Evolutionary conservation across 2,888 invertebrate species (phyloP).

Genomic region (Trichogramma dendrolimi): DNA sequence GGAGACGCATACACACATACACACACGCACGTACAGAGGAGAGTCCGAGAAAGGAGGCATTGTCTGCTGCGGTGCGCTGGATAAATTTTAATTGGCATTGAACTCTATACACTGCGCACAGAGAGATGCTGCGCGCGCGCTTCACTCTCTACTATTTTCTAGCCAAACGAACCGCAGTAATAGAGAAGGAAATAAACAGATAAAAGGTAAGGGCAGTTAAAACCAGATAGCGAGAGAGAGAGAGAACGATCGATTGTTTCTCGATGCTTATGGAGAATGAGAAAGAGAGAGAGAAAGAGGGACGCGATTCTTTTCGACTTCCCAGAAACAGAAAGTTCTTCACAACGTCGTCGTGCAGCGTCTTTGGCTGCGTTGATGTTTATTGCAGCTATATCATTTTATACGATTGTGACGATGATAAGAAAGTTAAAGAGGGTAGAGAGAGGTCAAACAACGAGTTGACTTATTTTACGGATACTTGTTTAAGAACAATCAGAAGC

Average conservation of each 20-base stretch:
- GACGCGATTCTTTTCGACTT: constrained; percentile 22
- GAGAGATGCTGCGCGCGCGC: constrained; percentile 17
- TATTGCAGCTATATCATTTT: too few relatives aligned
- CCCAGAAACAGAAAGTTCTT: constrained; percentile 19
- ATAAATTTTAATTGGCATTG: constrained; percentile 25
- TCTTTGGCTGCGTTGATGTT: too few relatives aligned
- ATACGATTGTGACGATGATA: too few relatives aligned
- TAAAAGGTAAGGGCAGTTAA: background rate
- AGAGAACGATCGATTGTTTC: constrained; percentile 7
- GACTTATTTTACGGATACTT: too few relatives aligned
- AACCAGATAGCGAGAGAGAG: background rate
- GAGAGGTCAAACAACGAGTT: too few relatives aligned
- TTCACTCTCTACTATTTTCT: constrained; percentile 20
- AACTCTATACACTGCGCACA: constrained; percentile 18
- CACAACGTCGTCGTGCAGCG: too few relatives aligned
- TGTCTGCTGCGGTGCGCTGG: constrained; percentile 8
- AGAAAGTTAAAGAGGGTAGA: too few relatives aligned
- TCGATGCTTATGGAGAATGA: constrained; percentile 7
- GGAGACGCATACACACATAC: constrained; percentile 18
- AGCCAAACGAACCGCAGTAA: background rate
- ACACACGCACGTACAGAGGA: constrained; percentile 10
- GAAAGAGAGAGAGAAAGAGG: constrained; percentile 9
- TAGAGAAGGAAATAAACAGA: constrained; percentile 1
- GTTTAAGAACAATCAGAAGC: too few relatives aligned
- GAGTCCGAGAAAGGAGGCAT: constrained; percentile 12